Evolutionary conservation across 1,140 invertebrate species (phyloP), one percentile per base, ranked within the genome.

Genomic region (Micrasema longulum): DNA sequence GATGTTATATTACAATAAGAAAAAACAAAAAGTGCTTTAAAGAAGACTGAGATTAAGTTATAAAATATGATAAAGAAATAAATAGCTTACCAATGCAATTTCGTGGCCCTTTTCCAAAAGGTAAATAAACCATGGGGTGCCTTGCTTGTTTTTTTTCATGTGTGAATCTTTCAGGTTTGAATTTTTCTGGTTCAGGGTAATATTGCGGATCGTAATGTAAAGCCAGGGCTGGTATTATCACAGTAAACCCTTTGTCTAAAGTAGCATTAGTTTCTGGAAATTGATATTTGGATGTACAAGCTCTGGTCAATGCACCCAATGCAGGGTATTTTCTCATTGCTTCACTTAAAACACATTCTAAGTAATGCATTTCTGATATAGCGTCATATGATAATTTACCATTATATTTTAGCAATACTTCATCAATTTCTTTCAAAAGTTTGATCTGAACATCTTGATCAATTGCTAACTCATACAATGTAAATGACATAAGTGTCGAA

Each of bases 161-260:
- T n/a, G 77, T 76, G 67, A 87, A 90, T 41, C 90, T 79, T 38
- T 91, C 88, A 0, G 90, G 90, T 73, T 87, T 80, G 78, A n/a
- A 92, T 74, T 83, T 83, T 16, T 89, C 77, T 18, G 88, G 90
- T 53, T 84, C 72, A 0, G 81, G 77, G 62, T 84, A 85, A 75
- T 83, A 75, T 53, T 71, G 67, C 4, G 80, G 73, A 77, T 84
- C 83, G 16, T 79, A 78, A 75, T 93, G 92, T 53, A 93, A 84
- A n/a, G 83, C 87, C 70, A 87, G 81, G 0, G 89, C 78, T 1
- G 91, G 89, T 69, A 92, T 86, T 1, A 86, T 71, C 1, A 91
- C 78, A 0, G 78, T 80, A n/a, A 85, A 86, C 36, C 85, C 88
- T 64, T 81, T 79, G 73, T 86, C 84, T n/a, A 89, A 76, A 1